Conservation (phyloP, 2,113 vertebrate species). For the Chloropsis cyanopogon region DNA sequence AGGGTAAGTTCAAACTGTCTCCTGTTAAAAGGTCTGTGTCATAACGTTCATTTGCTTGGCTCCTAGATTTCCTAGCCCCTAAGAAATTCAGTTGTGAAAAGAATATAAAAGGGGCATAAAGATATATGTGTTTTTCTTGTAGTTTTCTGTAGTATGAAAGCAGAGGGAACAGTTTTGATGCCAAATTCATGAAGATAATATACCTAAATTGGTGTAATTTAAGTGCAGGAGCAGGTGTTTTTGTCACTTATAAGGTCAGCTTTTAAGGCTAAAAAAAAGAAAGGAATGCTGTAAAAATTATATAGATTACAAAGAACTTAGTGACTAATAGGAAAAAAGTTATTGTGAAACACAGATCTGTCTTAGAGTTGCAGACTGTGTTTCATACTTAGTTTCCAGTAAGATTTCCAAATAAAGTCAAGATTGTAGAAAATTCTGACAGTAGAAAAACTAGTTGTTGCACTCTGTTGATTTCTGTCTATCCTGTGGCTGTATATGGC, state of each 20-base stretch:
- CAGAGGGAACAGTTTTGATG: background rate
- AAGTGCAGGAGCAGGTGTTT: background rate
- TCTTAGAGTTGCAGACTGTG: background rate
- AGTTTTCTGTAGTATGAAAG: background rate
- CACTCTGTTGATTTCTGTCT: background rate
- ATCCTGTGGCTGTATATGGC: background rate
- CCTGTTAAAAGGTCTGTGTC: background rate
- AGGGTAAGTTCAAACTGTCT: background rate
- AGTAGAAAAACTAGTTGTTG: background rate
- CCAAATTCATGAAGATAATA: background rate
- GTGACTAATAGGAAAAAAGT: background rate
- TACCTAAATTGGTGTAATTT: background rate
- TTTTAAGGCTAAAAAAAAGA: background rate
- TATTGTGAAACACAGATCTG: background rate
- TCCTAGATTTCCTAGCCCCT: background rate
- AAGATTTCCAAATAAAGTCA: background rate
- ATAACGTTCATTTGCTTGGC: background rate
- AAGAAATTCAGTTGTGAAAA: background rate
- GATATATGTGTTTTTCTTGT: background rate
- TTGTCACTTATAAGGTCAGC: background rate
- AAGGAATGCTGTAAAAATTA: background rate
- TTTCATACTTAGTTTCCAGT: background rate
- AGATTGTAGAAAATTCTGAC: background rate
- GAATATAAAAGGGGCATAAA: background rate
- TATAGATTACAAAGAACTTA: background rate